Conservation (phyloP, 2,113 vertebrate genomes). For the Dryoscopus gambensis region DNA sequence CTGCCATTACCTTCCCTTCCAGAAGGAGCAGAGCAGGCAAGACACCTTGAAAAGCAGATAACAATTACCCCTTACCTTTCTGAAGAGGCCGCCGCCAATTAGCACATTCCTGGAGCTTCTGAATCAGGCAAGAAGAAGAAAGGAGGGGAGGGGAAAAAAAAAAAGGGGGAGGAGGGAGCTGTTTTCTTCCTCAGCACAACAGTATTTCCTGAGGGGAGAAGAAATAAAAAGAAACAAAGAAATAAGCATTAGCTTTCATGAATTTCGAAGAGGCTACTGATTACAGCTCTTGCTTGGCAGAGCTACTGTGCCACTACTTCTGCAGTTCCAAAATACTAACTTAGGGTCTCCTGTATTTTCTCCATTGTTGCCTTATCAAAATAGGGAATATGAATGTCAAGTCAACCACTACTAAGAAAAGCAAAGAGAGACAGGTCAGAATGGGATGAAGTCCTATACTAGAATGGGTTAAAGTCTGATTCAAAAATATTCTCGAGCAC, state of each 20-base stretch:
- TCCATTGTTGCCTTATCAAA: not conserved
- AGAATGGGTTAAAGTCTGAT: not conserved
- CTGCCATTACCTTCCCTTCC: not conserved
- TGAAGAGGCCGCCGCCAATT: slow-evolving; percentile 55
- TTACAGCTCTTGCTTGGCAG: not conserved
- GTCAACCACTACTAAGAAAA: not conserved
- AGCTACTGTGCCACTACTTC: not conserved
- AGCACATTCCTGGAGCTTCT: slow-evolving; percentile 53
- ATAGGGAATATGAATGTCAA: not conserved
- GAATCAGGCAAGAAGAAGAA: not conserved
- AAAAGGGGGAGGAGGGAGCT: not conserved
- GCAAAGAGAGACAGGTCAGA: not conserved
- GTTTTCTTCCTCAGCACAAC: not conserved
- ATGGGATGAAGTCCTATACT: not conserved
- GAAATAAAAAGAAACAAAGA: not conserved
- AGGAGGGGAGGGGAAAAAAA: not conserved
- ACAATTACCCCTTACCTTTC: slow-evolving; percentile 59
- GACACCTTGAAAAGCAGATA: not conserved
- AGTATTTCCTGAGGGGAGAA: not conserved
- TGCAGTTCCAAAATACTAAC: not conserved
- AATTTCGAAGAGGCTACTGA: not conserved
- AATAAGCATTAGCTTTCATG: not conserved
- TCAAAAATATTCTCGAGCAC: not conserved
- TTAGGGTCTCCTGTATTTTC: not conserved
- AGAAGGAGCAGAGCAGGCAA: slow-evolving; percentile 14